Percentiles rank a stretch among this genome's conserved stretches.
Evolutionary conservation across 2,113 vertebrate genomes (phyloP).

Genomic region (Thalassarche chlororhynchos): DNA sequence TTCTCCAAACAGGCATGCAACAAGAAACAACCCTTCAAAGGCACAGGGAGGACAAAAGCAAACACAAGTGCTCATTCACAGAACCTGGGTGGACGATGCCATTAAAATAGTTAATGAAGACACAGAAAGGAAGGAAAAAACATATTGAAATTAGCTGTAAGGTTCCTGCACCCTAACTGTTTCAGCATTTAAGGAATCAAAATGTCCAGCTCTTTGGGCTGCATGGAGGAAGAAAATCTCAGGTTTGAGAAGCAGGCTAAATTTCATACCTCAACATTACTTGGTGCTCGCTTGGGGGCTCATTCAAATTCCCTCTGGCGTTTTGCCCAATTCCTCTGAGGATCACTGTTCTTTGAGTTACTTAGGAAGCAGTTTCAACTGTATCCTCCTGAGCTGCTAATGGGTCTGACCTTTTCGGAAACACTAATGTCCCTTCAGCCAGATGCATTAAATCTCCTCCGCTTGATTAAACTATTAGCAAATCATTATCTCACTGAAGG

Average conservation of each 20-base stretch:
- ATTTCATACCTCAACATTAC: background rate
- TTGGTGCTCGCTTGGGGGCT: background rate
- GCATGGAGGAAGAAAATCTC: background rate
- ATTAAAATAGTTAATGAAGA: background rate
- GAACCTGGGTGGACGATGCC: accelerated
- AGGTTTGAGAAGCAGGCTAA: background rate
- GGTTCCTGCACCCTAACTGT: background rate
- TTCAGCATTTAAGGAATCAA: background rate
- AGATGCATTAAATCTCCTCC: conserved; percentile 20
- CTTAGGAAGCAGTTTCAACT: background rate
- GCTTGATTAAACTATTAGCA: conserved; percentile 51
- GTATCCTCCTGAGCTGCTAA: conserved; percentile 33
- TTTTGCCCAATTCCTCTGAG: background rate
- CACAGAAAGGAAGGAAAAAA: background rate
- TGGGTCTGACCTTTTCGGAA: background rate
- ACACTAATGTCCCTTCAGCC: background rate
- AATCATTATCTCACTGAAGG: conserved; percentile 24
- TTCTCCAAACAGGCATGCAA: background rate
- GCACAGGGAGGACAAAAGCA: background rate
- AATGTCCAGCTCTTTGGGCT: background rate
- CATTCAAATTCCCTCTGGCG: background rate
- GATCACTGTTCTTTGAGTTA: background rate
- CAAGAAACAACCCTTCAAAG: background rate
- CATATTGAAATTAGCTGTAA: background rate
- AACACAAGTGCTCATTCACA: background rate